phyloP scores from a whole-genome alignment of 1,140 invertebrate species.

The Oreohelix idahoensis region DNA sequence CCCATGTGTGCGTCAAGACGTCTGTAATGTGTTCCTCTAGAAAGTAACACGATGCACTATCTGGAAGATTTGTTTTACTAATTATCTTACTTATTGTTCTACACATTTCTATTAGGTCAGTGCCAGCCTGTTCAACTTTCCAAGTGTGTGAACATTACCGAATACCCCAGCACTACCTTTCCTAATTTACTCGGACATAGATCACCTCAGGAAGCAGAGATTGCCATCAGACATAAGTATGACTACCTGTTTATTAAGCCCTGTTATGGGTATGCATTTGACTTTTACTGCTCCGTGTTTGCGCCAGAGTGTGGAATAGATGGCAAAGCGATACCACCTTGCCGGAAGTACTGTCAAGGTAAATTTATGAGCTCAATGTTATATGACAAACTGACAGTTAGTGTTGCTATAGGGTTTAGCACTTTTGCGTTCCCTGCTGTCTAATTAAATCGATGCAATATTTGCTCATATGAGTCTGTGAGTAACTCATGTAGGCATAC shows the following conservation, averaged over 20 bases:
- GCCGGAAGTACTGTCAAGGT: constrained; percentile 52
- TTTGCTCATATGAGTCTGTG: too few species aligned
- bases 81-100: too few species aligned
- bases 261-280: constrained; percentile 49
- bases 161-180: constrained; percentile 46
- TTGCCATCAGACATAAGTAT: constrained; percentile 28
- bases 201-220: constrained; percentile 42
- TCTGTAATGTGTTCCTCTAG: too few species aligned
- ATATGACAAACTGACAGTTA: too few species aligned
- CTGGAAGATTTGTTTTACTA: too few species aligned
- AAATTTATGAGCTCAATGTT: not conserved
- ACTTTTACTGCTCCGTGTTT: constrained; percentile 52
- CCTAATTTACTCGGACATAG: constrained; percentile 54
- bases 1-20: too few species aligned
- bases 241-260: constrained; percentile 26
- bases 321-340: constrained; percentile 49
- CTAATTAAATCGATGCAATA: too few species aligned
- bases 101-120: constrained; percentile 32
- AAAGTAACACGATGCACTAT: too few species aligned
- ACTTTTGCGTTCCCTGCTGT: too few species aligned
- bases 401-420: too few species aligned
- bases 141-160: constrained; percentile 50
- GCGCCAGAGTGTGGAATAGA: constrained; percentile 48
- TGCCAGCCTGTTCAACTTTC: constrained; percentile 46
- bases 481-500: too few species aligned